Conservation (phyloP, 1,140 invertebrate species). For the Drosophila parabipectinata region DNA sequence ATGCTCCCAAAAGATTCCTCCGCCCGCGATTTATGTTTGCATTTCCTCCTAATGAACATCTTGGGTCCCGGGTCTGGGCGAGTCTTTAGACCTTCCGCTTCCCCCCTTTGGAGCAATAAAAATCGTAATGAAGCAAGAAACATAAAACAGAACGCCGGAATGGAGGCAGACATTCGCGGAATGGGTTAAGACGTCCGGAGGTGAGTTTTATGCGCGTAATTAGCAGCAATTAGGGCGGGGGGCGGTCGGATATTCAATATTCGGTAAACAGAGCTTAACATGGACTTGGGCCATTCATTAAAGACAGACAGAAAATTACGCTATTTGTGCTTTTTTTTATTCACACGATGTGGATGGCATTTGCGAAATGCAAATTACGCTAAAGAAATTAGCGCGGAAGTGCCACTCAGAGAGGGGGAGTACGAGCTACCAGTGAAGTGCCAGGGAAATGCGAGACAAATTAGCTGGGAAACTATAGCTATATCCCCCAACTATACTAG, state of each 20-base stretch:
- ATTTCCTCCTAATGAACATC: conserved; percentile 41
- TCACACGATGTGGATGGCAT: conserved; percentile 69
- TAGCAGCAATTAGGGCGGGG: conserved; percentile 68
- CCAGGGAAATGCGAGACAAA: conserved; percentile 67
- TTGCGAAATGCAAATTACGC: conserved; percentile 77
- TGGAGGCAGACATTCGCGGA: conserved; percentile 32
- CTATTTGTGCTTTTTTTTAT: conserved; percentile 22
- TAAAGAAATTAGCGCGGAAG: conserved; percentile 78
- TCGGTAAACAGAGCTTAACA: conserved; percentile 56
- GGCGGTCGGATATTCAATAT: conserved; percentile 43
- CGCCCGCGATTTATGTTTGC: conserved; percentile 19
- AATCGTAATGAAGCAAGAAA: conserved; percentile 72
- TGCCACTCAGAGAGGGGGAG: conserved; percentile 28
- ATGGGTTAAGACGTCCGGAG: background rate
- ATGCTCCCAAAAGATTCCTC: conserved; percentile 38
- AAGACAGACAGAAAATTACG: conserved; percentile 42
- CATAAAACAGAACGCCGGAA: conserved; percentile 68
- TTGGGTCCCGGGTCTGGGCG: background rate
- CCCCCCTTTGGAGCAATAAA: conserved; percentile 56
- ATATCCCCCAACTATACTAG: too few relatives aligned
- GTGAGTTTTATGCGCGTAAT: conserved; percentile 70
- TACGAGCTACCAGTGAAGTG: background rate
- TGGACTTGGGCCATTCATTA: conserved; percentile 50
- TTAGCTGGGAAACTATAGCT: conserved; percentile 45
- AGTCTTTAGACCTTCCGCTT: conserved; percentile 26